A percentile compares a stretch with the other conserved stretches of the same genome.
Evolutionary conservation across 1,140 invertebrate genomes (phyloP).

Genomic region (Drosophila ironensis): DNA sequence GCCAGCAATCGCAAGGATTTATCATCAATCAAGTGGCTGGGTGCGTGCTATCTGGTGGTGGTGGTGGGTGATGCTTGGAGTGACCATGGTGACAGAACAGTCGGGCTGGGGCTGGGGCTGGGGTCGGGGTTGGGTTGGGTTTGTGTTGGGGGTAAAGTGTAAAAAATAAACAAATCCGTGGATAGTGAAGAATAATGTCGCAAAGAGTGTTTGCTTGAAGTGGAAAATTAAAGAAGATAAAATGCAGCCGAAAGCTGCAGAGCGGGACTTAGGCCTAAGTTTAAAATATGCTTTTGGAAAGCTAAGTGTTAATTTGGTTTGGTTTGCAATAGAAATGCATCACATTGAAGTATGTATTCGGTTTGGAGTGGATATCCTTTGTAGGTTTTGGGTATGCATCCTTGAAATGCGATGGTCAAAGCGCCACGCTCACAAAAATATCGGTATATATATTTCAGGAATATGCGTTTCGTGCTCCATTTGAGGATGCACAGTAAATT

Average conservation of each 20-base stretch:
- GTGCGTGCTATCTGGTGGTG: neutral
- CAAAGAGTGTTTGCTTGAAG: no score
- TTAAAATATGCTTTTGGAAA: slow-evolving; percentile 14
- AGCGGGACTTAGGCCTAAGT: no score
- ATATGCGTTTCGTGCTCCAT: no score
- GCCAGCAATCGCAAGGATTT: slow-evolving; percentile 12
- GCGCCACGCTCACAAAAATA: slow-evolving; percentile 18
- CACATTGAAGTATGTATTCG: slow-evolving; percentile 53
- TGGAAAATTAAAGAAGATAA: no score
- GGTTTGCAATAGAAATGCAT: slow-evolving; percentile 61
- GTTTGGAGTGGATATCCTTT: no score
- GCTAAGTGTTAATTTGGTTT: neutral
- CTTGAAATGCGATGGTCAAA: neutral
- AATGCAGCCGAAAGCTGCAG: no score
- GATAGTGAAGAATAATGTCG: no score
- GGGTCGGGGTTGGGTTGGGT: neutral
- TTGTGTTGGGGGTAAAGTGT: neutral
- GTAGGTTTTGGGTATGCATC: neutral
- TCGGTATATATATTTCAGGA: neutral
- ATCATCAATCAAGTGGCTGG: slow-evolving; percentile 53
- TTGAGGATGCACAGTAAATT: no score
- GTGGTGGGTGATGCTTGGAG: no score
- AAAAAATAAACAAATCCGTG: slow-evolving; percentile 1
- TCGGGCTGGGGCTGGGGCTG: no score
- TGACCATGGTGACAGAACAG: slow-evolving; percentile 9